Base-by-base conservation (phyloP, 2,113 vertebrate species). In the human (Homo sapiens) region DNA sequence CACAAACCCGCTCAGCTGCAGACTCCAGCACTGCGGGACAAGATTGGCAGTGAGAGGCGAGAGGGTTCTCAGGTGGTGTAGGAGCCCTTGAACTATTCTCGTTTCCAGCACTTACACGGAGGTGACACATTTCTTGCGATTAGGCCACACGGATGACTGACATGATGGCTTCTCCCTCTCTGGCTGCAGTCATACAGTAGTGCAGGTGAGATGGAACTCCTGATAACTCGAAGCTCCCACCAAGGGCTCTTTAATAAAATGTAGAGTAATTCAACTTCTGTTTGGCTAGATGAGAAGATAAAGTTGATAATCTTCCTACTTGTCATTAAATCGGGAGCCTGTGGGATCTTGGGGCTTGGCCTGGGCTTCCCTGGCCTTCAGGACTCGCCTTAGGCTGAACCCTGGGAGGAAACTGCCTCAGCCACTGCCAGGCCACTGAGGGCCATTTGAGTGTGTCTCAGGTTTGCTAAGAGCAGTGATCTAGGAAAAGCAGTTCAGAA, bases 11-110 rank as follows among this genome's bases (percentile, higher is more conserved):
- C 11, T 38, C 25, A 93, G 27, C 17, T 55, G 22, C 23, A 72
- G 38, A 59, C 9, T 4, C 13, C 22, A 13, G 57, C 5, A 2
- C 35, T 40, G 57, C 2, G 30, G 68, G 68, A 6, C 12, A 64
- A 68, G 73, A n/a, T 3, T 8, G 32, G 22, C 35, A 16, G 35
- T 48, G 45, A 45, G 61, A 79, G 72, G 16, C 0, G 5, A 40
- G 27, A 11, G 23, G n/a, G 23, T 17, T 30, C 4, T 1, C 9
- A n/a, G 76, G 38, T 20, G 22, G 45, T 0, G 4, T 11, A 9
- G 48, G 59, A 40, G 20, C 43, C 27, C 8, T 55, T 32, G 30
- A 2, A 5, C 1, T 30, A 30, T 22, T 75, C 48, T 48, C 32
- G 40, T 75, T 48, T 59, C 66, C 7, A 45, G 30, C 2, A 70